A percentile compares a stretch with the other conserved stretches of the same genome.
phyloP scores from a whole-genome alignment of 2,888 invertebrate species.

The Cantharis rustica region DNA sequence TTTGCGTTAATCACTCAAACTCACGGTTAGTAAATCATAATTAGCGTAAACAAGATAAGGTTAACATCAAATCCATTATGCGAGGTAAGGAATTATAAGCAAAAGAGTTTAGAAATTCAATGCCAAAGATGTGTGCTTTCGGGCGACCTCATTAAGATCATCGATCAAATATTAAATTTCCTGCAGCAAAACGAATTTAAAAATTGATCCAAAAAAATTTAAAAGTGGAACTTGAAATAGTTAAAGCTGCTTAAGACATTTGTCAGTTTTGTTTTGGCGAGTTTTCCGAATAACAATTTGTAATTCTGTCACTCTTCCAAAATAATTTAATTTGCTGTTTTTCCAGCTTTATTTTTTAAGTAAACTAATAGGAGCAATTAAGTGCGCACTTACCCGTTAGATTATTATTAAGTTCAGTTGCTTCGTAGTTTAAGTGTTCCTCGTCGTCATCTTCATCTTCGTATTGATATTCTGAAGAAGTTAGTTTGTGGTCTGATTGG shows the following conservation, averaged over 20 bases:
- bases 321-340: background rate
- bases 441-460: conserved; percentile 49
- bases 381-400: conserved; percentile 49
- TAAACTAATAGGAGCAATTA: background rate
- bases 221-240: background rate
- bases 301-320: background rate
- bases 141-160: background rate
- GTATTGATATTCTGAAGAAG: conserved; percentile 49
- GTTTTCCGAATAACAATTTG: background rate
- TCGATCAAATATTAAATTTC: background rate
- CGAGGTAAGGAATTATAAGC: background rate
- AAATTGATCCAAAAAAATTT: background rate
- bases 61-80: background rate
- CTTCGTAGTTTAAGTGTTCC: conserved; percentile 46
- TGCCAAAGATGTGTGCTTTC: background rate
- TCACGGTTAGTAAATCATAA: background rate
- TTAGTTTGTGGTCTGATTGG: conserved; percentile 47
- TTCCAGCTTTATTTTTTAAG: background rate
- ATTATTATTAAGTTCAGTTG: conserved; percentile 53
- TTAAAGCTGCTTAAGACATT: background rate
- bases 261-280: background rate
- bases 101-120: background rate
- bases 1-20: background rate
- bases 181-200: background rate
- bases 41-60: background rate